Conservation (phyloP, 2,113 vertebrate species). For the Gavia stellata region DNA sequence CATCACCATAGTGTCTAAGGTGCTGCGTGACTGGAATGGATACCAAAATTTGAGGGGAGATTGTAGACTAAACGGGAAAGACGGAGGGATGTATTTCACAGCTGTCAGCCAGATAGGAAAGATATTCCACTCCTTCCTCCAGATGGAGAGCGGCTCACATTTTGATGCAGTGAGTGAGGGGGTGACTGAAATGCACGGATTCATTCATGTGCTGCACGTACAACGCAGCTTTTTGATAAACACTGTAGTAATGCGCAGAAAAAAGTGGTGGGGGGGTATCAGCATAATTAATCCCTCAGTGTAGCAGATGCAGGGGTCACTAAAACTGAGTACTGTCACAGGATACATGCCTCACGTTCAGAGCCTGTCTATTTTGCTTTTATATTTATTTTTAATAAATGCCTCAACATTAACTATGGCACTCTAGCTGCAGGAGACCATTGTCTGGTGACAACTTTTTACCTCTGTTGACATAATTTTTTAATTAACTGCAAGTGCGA, state of each 20-base stretch:
- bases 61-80: neutral
- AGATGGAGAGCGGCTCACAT: neutral
- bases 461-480: neutral
- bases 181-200: neutral
- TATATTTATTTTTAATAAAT: neutral
- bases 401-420: neutral
- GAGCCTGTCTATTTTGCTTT: neutral
- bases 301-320: neutral
- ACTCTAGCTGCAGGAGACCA: neutral
- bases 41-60: neutral
- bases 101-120: neutral
- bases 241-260: neutral
- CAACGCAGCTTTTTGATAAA: neutral
- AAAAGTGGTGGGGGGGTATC: accelerated
- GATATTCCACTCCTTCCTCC: neutral
- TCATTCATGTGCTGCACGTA: neutral
- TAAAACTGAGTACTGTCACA: neutral
- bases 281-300: neutral
- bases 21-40: neutral
- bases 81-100: neutral
- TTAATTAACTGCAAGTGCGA: neutral
- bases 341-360: neutral
- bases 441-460: neutral
- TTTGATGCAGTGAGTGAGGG: neutral
- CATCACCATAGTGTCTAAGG: neutral